Evolutionary conservation across 2,113 vertebrate species (phyloP), one percentile per base, ranked within the genome.

Genomic region (Eptatretus burgeri): DNA sequence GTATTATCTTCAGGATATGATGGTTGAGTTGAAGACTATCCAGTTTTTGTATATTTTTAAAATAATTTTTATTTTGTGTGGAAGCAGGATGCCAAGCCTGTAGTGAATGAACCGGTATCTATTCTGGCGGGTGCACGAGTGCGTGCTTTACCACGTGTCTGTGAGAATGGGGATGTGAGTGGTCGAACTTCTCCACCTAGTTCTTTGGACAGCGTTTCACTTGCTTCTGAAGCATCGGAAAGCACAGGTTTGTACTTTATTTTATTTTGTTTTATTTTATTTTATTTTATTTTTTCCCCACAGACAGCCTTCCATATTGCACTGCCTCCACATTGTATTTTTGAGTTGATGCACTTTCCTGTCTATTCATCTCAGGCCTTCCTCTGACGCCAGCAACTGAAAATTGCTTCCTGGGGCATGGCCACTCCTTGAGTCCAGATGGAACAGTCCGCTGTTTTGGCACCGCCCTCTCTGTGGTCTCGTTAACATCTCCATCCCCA

Each of bases 181-280:
- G 74, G 71, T 19, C 69, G 73, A 73, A 82, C 76, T 73, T 74
- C 78, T 67, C 70, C 79, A 13, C 84, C 88, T 72, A 84, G 80
- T 71, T 82, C 78, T 66, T 82, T 81, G 51, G 85, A 94, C 72
- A 82, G 81, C 64, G 74, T 87, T 76, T 93, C 83, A 73, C 80
- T 78, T 67, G 82, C 85, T 63, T 88, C 86, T 19, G 89, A 98
- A 77, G 83, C 83, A 52, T 87, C 84, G 16, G 84, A 93, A 74
- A 77, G 73, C 64, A 73, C 73, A 70, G 75, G 72, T 60, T 41
- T 41, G 27, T 41, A 41, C 27, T 41, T 41, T 41, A 7, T 7
- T 41, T 41, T 41, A 41, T 41, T 41, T 41, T 41, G n/a, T n/a
- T n/a, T n/a, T n/a, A n/a, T n/a, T n/a, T n/a, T 41, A 41, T 7